Conservation (phyloP, 2,797 vertebrate species). For the Lycodopsis pacificus region DNA sequence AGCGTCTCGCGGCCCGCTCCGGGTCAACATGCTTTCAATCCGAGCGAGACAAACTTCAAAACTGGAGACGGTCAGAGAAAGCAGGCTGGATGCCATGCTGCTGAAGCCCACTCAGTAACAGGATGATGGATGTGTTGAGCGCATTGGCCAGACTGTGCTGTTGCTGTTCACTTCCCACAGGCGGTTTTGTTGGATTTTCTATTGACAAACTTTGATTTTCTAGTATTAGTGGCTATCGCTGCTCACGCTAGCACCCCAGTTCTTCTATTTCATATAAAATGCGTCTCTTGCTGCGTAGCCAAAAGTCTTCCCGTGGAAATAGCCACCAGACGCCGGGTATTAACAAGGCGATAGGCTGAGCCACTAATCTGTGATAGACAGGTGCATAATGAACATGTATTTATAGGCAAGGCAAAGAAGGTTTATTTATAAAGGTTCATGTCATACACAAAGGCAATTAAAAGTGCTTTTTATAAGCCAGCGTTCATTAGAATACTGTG, state of each 20-base stretch:
- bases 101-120: conserved; percentile 33
- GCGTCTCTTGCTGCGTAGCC: conserved; percentile 2
- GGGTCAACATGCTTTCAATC: conserved; percentile 48
- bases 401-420: conserved; percentile 39
- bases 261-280: conserved; percentile 12
- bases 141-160: conserved; percentile 27
- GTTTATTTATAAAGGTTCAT: conserved; percentile 54
- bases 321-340: conserved; percentile 33
- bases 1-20: conserved; percentile 1
- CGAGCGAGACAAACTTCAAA: conserved; percentile 29
- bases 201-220: conserved; percentile 8
- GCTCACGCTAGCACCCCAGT: background rate
- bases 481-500: conserved; percentile 8
- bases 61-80: conserved; percentile 10
- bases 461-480: conserved; percentile 24
- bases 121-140: conserved; percentile 23
- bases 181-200: conserved; percentile 11
- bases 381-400: conserved; percentile 56
- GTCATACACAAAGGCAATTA: conserved; percentile 6
- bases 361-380: conserved; percentile 49
- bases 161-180: background rate
- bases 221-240: background rate
- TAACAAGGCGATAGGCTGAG: conserved; percentile 40
- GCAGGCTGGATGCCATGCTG: conserved; percentile 18
- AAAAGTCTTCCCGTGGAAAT: conserved; percentile 20